phyloP scores from a whole-genome alignment of 2,888 invertebrate genomes.

The Acrobasis repandana region DNA sequence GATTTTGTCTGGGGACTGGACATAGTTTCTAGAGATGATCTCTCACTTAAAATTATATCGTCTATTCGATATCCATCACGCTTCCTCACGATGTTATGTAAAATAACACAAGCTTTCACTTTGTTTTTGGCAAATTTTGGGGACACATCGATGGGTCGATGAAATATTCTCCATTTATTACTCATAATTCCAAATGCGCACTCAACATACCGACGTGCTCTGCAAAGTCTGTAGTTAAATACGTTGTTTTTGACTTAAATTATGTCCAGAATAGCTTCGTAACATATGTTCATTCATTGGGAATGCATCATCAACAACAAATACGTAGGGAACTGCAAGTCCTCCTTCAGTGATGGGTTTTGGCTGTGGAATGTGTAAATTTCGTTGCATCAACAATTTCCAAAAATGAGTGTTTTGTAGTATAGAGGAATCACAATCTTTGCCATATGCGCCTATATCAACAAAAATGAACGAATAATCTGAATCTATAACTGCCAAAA shows the following conservation, averaged over 20 bases:
- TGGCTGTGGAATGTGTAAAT: constrained; percentile 15
- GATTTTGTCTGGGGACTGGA: constrained; percentile 19
- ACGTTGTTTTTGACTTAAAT: not conserved
- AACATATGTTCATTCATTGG: constrained; percentile 20
- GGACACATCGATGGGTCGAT: constrained; percentile 39
- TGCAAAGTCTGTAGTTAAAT: constrained; percentile 34
- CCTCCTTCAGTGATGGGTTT: constrained; percentile 18
- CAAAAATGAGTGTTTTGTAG: not conserved
- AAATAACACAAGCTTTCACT: constrained; percentile 37
- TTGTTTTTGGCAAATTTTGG: constrained; percentile 36
- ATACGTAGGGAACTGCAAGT: constrained; percentile 14
- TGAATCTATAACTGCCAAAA: constrained; percentile 27
- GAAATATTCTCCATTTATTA: constrained; percentile 48
- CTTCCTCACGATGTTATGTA: constrained; percentile 31
- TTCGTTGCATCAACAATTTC: constrained; percentile 7
- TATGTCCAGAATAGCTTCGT: constrained; percentile 13
- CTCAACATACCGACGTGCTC: constrained; percentile 36
- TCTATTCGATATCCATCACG: constrained; percentile 23
- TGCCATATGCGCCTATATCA: constrained; percentile 28
- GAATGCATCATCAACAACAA: constrained; percentile 19
- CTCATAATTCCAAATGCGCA: constrained; percentile 39
- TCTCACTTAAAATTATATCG: constrained; percentile 17
- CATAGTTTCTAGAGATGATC: constrained; percentile 11
- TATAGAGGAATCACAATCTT: not conserved
- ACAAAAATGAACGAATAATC: constrained; percentile 25